Conservation (phyloP, 2,888 invertebrate species). For the Eulithis prunata region DNA sequence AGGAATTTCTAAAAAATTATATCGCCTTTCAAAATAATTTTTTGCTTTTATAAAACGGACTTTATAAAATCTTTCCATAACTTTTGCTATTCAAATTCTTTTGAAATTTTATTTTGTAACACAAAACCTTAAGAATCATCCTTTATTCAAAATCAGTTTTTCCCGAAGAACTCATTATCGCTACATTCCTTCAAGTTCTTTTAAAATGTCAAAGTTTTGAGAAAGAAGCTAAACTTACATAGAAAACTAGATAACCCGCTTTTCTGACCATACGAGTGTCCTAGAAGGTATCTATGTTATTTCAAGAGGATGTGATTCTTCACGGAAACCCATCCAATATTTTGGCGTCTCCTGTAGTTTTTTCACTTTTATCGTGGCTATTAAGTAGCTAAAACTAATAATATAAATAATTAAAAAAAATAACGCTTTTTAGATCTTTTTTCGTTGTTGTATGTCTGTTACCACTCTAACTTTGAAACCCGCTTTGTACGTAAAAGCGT, state of each 20-base stretch:
- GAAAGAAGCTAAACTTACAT: constrained; percentile 26
- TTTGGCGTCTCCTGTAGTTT: too few species aligned
- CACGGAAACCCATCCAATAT: too few species aligned
- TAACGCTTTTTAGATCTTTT: too few species aligned
- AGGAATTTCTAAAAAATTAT: background rate
- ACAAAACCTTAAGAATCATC: constrained; percentile 25
- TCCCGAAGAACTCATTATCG: constrained; percentile 41
- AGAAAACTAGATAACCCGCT: constrained; percentile 3
- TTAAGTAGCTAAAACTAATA: too few species aligned
- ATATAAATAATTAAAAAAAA: too few species aligned
- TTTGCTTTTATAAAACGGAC: background rate
- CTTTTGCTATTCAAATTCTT: constrained; percentile 19
- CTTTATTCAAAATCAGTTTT: constrained; percentile 30
- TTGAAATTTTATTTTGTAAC: constrained; percentile 34
- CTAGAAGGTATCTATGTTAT: too few species aligned
- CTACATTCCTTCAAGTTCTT: constrained; percentile 40
- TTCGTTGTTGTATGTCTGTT: too few species aligned
- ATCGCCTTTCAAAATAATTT: background rate
- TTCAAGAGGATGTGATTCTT: too few species aligned
- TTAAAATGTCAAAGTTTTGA: constrained; percentile 44
- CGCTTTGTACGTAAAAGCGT: constrained; percentile 11
- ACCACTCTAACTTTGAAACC: background rate
- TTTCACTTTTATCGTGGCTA: too few species aligned
- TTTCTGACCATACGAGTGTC: too few species aligned
- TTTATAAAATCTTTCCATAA: background rate